These are phyloP conservation scores for Ammodytes dubius DNA, from an alignment of 2,113 vertebrate genomes.

Conservation along the genomic window DNA sequence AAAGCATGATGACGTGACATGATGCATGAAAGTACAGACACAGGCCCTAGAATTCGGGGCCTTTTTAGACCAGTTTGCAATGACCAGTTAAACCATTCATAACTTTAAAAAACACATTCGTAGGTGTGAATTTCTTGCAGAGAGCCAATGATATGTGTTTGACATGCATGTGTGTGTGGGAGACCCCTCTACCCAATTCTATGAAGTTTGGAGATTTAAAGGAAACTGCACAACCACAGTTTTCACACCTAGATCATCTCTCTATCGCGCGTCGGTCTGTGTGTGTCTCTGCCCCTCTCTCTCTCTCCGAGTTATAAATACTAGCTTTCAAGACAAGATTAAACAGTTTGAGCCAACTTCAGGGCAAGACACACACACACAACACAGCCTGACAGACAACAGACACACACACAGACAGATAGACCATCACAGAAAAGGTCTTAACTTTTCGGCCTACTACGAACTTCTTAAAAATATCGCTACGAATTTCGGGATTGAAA, in stretches of 20 bases:
- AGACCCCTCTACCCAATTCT: slow-evolving; percentile 75
- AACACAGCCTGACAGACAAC: background rate
- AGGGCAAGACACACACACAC: slow-evolving; percentile 8
- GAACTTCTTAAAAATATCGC: background rate
- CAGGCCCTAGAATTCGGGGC: background rate
- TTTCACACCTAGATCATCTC: slow-evolving; percentile 78
- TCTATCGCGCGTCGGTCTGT: slow-evolving; percentile 2
- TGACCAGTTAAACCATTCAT: slow-evolving; percentile 1
- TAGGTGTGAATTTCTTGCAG: background rate
- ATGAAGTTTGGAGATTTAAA: slow-evolving; percentile 79
- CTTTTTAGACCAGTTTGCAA: background rate
- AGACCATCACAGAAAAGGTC: background rate
- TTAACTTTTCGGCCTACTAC: background rate
- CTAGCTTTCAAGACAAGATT: slow-evolving; percentile 42
- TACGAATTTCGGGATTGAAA: background rate
- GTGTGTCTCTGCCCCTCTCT: slow-evolving; percentile 40
- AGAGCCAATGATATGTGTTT: background rate
- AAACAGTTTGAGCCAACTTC: slow-evolving; percentile 45
- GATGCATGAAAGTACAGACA: background rate
- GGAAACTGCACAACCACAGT: slow-evolving; percentile 79
- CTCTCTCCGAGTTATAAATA: slow-evolving; percentile 59
- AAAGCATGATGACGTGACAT: too few relatives aligned
- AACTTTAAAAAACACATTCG: background rate
- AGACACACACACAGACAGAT: background rate
- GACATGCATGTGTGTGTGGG: slow-evolving; percentile 48